Conservation (phyloP, 2,888 invertebrate species). For the Lochmaea crataegi region DNA sequence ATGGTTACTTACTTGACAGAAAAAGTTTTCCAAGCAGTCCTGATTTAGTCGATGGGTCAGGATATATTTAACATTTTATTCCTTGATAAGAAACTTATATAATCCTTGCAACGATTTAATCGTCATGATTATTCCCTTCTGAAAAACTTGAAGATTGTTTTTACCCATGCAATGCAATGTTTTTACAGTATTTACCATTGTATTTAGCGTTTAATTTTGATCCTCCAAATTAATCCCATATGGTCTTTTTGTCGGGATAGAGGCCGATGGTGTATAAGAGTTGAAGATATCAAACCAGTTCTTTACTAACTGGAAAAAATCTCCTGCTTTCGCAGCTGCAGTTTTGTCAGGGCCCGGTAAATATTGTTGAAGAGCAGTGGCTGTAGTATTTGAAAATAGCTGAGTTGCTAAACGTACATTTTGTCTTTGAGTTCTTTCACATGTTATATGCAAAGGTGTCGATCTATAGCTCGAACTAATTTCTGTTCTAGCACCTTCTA, state of each 20-base stretch:
- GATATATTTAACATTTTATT: neutral
- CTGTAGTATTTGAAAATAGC: too few relatives aligned
- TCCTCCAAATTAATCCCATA: neutral
- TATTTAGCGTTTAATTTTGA: neutral
- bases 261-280: neutral
- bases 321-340: neutral
- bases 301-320: neutral
- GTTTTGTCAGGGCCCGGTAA: too few relatives aligned
- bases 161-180: neutral
- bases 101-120: neutral
- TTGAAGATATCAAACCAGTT: neutral
- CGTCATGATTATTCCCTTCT: neutral
- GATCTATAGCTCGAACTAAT: neutral
- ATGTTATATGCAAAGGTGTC: neutral
- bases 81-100: neutral
- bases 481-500: neutral
- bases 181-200: neutral
- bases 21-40: neutral
- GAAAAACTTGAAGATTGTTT: neutral
- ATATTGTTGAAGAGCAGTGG: too few relatives aligned
- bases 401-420: too few relatives aligned
- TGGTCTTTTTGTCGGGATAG: neutral
- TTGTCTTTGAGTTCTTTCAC: too few relatives aligned
- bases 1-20: neutral
- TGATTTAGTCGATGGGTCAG: constrained; percentile 1